Percentiles rank a stretch among this genome's conserved stretches.
Evolutionary conservation across 2,113 vertebrate genomes (phyloP).

Genomic region (Lagenorhynchus albirostris): DNA sequence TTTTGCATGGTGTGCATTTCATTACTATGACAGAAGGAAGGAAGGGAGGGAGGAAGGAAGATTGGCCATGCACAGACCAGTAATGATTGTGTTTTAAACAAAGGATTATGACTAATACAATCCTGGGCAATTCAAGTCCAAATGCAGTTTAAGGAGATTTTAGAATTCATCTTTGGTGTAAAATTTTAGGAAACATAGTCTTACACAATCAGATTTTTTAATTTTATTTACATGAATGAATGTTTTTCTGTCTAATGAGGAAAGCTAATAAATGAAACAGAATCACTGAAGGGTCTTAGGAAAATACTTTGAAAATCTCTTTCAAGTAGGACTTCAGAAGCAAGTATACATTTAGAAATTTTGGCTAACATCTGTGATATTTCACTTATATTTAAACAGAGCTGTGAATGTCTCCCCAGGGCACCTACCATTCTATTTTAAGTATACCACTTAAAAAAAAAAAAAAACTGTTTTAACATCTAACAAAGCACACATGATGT

Average conservation of each 20-base stretch:
- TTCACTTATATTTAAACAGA: conserved; percentile 59
- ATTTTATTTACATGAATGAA: neutral
- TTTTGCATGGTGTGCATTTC: neutral
- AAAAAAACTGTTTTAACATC: conserved; percentile 1
- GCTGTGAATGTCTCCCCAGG: conserved; percentile 50
- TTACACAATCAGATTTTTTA: neutral
- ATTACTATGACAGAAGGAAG: neutral
- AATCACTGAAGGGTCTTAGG: neutral
- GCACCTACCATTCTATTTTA: conserved; percentile 59
- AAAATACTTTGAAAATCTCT: conserved; percentile 30
- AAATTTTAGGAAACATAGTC: neutral
- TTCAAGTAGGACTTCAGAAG: conserved; percentile 32
- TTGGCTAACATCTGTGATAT: conserved; percentile 42
- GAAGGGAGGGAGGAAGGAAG: neutral
- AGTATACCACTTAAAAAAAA: conserved; percentile 42
- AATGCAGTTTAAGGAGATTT: neutral
- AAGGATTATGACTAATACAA: neutral
- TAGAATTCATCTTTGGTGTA: neutral
- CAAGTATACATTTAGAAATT: neutral
- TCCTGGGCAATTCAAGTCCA: neutral
- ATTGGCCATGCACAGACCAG: neutral
- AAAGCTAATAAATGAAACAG: neutral
- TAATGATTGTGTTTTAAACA: neutral
- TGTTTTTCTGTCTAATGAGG: neutral
- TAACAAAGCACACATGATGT: conserved; percentile 55